phyloP scores from a whole-genome alignment of 2,888 invertebrate species.

The Abscondita cerata region DNA sequence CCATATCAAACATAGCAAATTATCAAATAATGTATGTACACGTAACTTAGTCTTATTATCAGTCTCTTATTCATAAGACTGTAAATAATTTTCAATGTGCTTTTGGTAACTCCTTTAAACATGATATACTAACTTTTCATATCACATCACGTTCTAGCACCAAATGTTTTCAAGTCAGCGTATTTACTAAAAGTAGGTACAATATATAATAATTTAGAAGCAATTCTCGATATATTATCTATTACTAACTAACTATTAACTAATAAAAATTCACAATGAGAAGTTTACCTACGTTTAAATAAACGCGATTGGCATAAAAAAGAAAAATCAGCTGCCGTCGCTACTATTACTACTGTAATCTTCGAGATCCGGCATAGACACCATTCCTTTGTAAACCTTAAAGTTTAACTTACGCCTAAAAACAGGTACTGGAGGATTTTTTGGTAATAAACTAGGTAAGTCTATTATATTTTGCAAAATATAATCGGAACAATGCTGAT shows the following conservation, averaged over 20 bases:
- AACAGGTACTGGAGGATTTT: slow-evolving; percentile 54
- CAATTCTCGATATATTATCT: not conserved
- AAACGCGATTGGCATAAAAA: slow-evolving; percentile 18
- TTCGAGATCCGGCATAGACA: slow-evolving; percentile 52
- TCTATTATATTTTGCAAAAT: slow-evolving; percentile 71
- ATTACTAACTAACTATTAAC: not conserved
- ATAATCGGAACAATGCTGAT: slow-evolving; percentile 67
- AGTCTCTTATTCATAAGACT: slow-evolving; percentile 9
- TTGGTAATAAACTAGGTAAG: slow-evolving; percentile 67
- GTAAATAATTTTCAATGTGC: slow-evolving; percentile 3
- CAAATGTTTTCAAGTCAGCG: slow-evolving; percentile 18
- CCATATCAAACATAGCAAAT: not conserved
- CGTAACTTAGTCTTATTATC: not conserved
- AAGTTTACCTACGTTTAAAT: not conserved
- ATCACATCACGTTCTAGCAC: slow-evolving; percentile 32
- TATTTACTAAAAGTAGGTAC: too few species aligned
- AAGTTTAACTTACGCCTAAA: slow-evolving; percentile 39
- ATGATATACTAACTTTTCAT: slow-evolving; percentile 24
- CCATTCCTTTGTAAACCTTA: slow-evolving; percentile 33
- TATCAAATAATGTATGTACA: too few species aligned
- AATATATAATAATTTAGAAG: not conserved
- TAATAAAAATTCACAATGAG: not conserved
- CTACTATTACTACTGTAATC: slow-evolving; percentile 60
- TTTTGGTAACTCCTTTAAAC: slow-evolving; percentile 26
- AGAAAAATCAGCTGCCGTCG: slow-evolving; percentile 60